These are phyloP conservation scores for Mimas tiliae DNA, from an alignment of 2,888 invertebrate species.

Conservation along the genomic window DNA sequence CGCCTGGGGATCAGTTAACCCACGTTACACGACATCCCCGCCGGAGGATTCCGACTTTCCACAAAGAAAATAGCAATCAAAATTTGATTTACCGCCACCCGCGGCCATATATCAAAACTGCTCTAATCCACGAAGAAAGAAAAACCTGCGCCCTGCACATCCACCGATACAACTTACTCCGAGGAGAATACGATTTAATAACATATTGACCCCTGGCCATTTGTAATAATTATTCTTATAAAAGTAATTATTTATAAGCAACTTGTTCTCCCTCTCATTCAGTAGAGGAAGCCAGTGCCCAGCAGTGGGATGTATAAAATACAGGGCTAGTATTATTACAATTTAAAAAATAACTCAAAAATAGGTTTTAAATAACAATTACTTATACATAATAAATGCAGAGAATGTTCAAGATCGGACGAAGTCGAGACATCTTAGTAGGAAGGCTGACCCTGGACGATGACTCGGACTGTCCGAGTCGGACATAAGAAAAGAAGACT, in stretches of 20 bases:
- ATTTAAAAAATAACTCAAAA: too few relatives aligned
- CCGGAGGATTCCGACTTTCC: conserved; percentile 75
- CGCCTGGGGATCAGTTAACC: conserved; percentile 81
- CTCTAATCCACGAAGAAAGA: conserved; percentile 79
- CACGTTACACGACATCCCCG: conserved; percentile 72
- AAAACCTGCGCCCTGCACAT: conserved; percentile 45
- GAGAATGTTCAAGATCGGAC: too few relatives aligned
- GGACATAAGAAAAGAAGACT: too few relatives aligned
- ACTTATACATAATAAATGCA: too few relatives aligned
- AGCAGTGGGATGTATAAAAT: too few relatives aligned
- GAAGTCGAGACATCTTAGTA: too few relatives aligned
- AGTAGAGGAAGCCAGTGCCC: too few relatives aligned
- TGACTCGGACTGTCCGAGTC: too few relatives aligned
- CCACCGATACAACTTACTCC: conserved; percentile 13
- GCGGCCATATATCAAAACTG: conserved; percentile 79
- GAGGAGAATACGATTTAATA: background rate
- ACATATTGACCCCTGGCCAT: background rate
- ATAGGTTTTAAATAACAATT: too few relatives aligned
- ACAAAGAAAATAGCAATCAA: conserved; percentile 85
- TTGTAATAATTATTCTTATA: background rate
- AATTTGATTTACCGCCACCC: conserved; percentile 85
- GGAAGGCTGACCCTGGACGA: too few relatives aligned
- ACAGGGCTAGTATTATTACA: too few relatives aligned
- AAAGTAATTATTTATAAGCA: background rate
- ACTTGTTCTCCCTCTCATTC: too few relatives aligned